Base-by-base conservation (phyloP, 2,888 invertebrate species). In the Anorthoa munda region DNA sequence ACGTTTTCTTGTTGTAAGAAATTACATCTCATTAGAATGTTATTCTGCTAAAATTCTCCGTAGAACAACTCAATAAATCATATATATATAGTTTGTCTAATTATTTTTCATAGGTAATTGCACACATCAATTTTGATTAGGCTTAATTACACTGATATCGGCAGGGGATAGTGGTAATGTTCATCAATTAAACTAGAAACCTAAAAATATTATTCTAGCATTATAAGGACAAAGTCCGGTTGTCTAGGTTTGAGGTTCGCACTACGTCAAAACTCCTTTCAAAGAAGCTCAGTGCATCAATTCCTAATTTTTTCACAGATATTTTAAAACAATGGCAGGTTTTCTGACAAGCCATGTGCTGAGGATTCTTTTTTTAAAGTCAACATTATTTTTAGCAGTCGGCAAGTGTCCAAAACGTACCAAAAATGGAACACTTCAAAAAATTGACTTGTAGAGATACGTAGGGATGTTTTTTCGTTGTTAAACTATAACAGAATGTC, bases 401-500 rank as follows among this genome's bases (percentile, higher is more conserved):
- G n/a, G n/a, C n/a, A 59, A 66, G 60, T 66, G 63, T 66, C 55
- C 13, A 63, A 72, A 72, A 81, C 56, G n/a, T 72, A 72, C 45
- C 69, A 82, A 82, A 39, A 31, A 31, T 31, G 39, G 39, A 39
- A 39, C 39, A 39, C 9, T 39, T 39, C 9, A 9, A 9, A 39
- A 31, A 81, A 81, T 84, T 84, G 85, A 81, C 81, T 68, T 81
- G n/a, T 81, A 84, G 84, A 85, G 84, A 81, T 81, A 77, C 66
- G 50, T 48, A 61, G 58, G 69, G 46, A 67, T 82, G 26, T 53
- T 77, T 63, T 23, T 15, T 23, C 53, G 55, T 58, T 45, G 63
- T 77, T 80, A 97, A 72, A 98, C 97, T 87, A 98, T 97, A 81
- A 98, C 97, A 79, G 97, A 98, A 92, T 97, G 97, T 90, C 98